These are phyloP conservation scores for Diogma glabrata DNA, from an alignment of 2,888 invertebrate genomes.

Conservation along the genomic window DNA sequence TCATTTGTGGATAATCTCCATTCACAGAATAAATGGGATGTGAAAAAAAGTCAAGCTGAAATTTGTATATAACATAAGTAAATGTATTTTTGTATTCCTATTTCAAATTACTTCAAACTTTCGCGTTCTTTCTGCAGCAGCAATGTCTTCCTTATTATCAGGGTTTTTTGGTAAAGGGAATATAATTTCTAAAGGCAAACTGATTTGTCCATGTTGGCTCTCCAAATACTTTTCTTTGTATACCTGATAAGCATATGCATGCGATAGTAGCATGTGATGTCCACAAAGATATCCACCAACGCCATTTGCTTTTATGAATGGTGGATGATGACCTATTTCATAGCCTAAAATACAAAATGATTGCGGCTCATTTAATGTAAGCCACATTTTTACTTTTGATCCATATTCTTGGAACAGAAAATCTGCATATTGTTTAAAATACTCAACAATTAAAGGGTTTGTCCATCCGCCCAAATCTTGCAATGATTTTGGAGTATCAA, in stretches of 20 bases:
- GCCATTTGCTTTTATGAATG: constrained; percentile 33
- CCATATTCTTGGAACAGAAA: constrained; percentile 37
- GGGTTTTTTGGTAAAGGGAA: too few species aligned
- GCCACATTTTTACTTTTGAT: constrained; percentile 41
- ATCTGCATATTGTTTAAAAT: constrained; percentile 41
- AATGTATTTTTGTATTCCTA: too few species aligned
- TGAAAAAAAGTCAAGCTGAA: too few species aligned
- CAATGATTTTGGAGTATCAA: constrained; percentile 42
- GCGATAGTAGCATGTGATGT: constrained; percentile 41
- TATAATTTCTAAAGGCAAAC: too few species aligned
- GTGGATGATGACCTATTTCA: constrained; percentile 30
- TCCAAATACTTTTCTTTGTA: too few species aligned
- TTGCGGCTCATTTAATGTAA: constrained; percentile 47
- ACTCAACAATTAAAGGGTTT: constrained; percentile 35
- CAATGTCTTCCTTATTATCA: too few species aligned
- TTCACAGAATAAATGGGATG: constrained; percentile 27
- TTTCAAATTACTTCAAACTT: too few species aligned
- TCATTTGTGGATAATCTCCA: constrained; percentile 29
- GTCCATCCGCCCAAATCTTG: constrained; percentile 44
- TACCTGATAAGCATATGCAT: constrained; percentile 38
- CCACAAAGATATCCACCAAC: constrained; percentile 41
- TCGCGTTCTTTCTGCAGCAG: too few species aligned
- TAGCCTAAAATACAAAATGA: constrained; percentile 39
- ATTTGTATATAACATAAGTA: too few species aligned
- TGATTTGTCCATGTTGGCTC: too few species aligned